A percentile compares a stretch with the other conserved stretches of the same genome.
Conservation (phyloP, 2,113 vertebrate species). For the Apodemus sylvaticus region DNA sequence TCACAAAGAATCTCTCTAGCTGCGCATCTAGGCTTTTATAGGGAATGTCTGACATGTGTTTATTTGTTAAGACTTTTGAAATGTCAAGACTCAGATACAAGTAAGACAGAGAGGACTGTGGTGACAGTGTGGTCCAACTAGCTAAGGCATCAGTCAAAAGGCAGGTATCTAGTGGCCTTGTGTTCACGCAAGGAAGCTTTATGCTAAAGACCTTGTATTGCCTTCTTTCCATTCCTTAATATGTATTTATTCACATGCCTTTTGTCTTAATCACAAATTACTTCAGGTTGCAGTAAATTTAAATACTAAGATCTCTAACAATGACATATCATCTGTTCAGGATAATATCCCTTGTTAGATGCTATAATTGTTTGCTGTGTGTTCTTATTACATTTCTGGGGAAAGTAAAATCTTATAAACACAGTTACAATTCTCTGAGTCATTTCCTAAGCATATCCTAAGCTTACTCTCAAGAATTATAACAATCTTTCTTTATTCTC, state of each 20-base stretch:
- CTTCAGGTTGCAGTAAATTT: not conserved
- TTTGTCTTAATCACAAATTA: not conserved
- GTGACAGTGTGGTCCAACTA: not conserved
- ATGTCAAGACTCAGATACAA: fast-evolving
- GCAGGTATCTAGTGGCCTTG: not conserved
- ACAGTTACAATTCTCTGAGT: not conserved
- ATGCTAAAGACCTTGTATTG: fast-evolving
- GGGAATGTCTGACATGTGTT: not conserved
- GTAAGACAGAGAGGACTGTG: not conserved
- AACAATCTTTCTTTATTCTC: not conserved
- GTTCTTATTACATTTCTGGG: not conserved
- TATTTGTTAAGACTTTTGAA: not conserved
- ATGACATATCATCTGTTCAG: too few relatives aligned
- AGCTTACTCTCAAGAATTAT: not conserved
- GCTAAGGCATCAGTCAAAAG: not conserved
- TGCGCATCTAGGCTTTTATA: not conserved
- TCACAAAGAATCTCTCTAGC: not conserved
- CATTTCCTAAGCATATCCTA: not conserved
- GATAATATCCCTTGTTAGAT: not conserved
- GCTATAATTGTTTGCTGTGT: not conserved
- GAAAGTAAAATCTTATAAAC: not conserved
- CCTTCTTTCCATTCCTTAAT: not conserved
- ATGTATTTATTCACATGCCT: not conserved
- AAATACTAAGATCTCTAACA: not conserved
- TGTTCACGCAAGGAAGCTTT: fast-evolving